Evolutionary conservation across 2,888 invertebrate species (phyloP), one percentile per base, ranked within the genome.

Genomic region (Amorpha juglandis): DNA sequence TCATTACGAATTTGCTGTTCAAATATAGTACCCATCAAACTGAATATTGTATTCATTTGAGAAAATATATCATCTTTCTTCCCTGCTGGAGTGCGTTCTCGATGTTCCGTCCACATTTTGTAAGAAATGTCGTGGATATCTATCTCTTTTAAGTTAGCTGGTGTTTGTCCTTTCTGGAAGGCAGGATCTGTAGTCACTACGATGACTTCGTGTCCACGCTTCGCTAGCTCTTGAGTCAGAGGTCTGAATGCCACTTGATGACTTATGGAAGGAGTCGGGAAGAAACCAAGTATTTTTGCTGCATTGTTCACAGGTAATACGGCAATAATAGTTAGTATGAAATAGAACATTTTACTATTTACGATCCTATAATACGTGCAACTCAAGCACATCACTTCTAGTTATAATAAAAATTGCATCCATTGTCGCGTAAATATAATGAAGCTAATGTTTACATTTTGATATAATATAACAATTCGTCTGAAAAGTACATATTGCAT

Each of bases 101-200:
- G 27, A 0, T 42, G 12, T 9, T 50, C 68, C 53, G 6, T 66
- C 78, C 78, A 76, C 3, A 67, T 50, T n/a, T 69, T 33, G 53
- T 84, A 81, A 0, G 84, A 81, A 1, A 78, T 48, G 64, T 83
- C 79, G 42, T 83, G 82, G 0, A 83, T 68, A 19, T 84, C 81
- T 4, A 86, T 80, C 74, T 85, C 83, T n/a, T 76, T 84, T 3
- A 83, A 48, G 63, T 86, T 84, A n/a, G 38, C 48, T 6, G 81
- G 80, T 0, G 72, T 27, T 35, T 73, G n/a, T 6, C 75, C 76
- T 65, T 76, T 76, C 6, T 73, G 66, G 38, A 70, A 80, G 0
- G 69, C 72, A 0, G 83, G 81, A 64, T 84, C 79, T 1, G 83
- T 63, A 1, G 83, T 84, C 0, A 83, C 66, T 0, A 81, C 70